phyloP scores from a whole-genome alignment of 2,888 invertebrate genomes.

The Chironomus tentans region DNA sequence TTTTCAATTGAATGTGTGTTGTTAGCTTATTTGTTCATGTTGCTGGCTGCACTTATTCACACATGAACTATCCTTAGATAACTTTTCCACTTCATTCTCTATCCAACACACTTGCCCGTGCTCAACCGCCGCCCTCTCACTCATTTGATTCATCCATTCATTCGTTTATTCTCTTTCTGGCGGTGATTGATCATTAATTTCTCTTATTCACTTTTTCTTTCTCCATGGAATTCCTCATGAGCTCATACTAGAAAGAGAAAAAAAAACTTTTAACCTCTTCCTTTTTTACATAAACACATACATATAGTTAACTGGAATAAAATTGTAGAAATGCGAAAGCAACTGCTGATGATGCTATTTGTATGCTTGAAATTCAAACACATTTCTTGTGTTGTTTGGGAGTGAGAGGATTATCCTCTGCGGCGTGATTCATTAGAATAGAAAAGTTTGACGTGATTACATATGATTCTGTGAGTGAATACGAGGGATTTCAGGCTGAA shows the following conservation, averaged over 20 bases:
- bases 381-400: background rate
- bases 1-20: background rate
- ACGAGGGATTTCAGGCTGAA: too few species aligned
- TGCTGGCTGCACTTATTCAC: constrained; percentile 15
- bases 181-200: constrained; percentile 26
- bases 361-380: background rate
- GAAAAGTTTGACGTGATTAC: constrained; percentile 1
- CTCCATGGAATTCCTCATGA: background rate
- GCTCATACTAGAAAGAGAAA: background rate
- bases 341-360: background rate
- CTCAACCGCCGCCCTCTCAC: too few species aligned
- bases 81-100: constrained; percentile 7
- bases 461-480: background rate
- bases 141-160: too few species aligned
- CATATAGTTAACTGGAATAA: too few species aligned
- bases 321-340: background rate
- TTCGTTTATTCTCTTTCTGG: background rate
- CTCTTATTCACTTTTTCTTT: background rate
- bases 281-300: too few species aligned
- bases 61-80: background rate
- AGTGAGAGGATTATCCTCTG: background rate
- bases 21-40: background rate
- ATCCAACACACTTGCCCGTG: too few species aligned
- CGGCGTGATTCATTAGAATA: constrained; percentile 7
- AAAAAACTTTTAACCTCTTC: background rate